Base-by-base conservation (phyloP, 1,140 invertebrate species). In the Bombus fervidus region DNA sequence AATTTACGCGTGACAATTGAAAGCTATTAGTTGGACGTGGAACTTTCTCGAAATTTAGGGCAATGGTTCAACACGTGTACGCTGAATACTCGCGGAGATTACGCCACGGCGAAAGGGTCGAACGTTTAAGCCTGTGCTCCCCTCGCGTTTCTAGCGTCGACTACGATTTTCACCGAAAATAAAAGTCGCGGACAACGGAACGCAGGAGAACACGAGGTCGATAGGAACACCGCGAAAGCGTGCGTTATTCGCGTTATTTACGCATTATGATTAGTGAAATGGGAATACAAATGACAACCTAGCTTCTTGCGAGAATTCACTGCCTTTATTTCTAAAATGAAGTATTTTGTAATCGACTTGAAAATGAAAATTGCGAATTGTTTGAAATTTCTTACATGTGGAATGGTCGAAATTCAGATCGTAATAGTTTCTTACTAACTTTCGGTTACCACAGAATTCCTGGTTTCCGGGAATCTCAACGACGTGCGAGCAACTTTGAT, bases 231-330 rank as follows among this genome's bases (percentile, higher is more conserved):
- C 18, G 47, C 1, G 15, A 22, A 8, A 53, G 47, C 18, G 5
- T n/a, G 43, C 43, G 43, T 57, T 53, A 80, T 80, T 69, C n/a
- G 4, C 43, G 10, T 68, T 80, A 77, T 74, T 86, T 83, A 64
- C 62, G 69, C 76, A 31, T 72, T 80, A 34, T 53, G 82, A 89
- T 80, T 82, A 88, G 62, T 92, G 91, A 93, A 92, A 93, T 92
- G 88, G 90, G 82, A 86, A 90, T 90, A 91, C 89, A 85, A 91
- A 86, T 91, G 92, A 92, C 92, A 91, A 87, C 84, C 87, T 78
- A n/a, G 47, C 71, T n/a, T 78, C 18, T 22, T 22, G 47, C 68
- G 9, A 57, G n/a, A 72, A 28, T 72, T 5, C 37, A 9, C 22
- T 15, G 4, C 6, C 25, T 28, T 28, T 3, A 9, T n/a, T 13